Percentiles rank a stretch among this genome's conserved stretches.
Conservation (phyloP, 2,113 vertebrate genomes). For the Chlorocebus sabaeus region DNA sequence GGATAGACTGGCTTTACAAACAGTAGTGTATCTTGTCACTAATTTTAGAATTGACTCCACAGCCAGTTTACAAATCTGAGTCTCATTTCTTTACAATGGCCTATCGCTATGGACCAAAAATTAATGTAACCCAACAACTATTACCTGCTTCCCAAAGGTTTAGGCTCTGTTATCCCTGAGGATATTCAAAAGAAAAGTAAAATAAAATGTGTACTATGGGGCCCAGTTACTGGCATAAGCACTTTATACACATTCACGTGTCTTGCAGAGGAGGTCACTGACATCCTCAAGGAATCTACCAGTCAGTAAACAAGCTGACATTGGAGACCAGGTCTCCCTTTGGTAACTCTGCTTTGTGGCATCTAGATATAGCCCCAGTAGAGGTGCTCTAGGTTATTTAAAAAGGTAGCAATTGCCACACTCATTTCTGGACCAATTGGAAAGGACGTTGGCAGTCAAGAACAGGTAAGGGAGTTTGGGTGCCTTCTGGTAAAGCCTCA, state of each 20-base stretch:
- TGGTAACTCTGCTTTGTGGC: not conserved
- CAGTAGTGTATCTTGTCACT: not conserved
- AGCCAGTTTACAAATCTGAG: not conserved
- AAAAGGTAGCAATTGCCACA: not conserved
- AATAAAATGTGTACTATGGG: not conserved
- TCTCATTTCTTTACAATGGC: not conserved
- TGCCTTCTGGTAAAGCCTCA: not conserved
- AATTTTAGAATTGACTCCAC: not conserved
- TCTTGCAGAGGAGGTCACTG: not conserved
- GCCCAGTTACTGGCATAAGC: not conserved
- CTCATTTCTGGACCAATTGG: rapidly evolving
- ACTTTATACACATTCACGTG: rapidly evolving
- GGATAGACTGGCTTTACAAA: not conserved
- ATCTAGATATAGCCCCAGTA: not conserved
- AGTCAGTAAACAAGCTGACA: not conserved
- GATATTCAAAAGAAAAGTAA: not conserved
- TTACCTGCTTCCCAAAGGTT: not conserved
- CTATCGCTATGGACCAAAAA: not conserved
- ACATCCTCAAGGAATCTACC: not conserved
- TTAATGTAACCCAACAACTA: not conserved
- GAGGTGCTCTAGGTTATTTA: not conserved
- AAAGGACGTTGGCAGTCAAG: not conserved
- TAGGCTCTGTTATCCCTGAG: not conserved
- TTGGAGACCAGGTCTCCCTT: not conserved
- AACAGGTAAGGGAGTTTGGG: not conserved